A percentile compares a stretch with the other conserved stretches of the same genome.
Evolutionary conservation across 2,888 invertebrate genomes (phyloP).

Genomic region (Heliconius hortense): DNA sequence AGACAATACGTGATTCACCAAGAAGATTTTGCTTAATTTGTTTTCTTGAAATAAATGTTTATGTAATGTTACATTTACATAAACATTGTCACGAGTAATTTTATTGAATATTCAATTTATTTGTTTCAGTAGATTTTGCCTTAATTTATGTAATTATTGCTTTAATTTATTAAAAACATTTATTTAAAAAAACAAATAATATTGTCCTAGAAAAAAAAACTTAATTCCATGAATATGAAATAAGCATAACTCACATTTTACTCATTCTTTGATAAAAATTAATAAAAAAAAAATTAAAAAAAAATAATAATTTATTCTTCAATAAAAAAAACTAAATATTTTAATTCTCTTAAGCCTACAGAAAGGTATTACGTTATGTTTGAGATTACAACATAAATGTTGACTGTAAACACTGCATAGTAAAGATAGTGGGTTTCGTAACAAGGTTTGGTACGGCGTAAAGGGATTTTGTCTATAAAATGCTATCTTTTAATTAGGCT

Average conservation of each 20-base stretch:
- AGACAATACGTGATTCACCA: neutral
- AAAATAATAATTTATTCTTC: too few species aligned
- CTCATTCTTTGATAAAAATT: too few species aligned
- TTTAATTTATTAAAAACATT: too few species aligned
- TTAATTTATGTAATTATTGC: neutral
- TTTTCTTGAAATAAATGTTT: neutral
- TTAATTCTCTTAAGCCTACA: neutral
- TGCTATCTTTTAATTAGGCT: conserved; percentile 5
- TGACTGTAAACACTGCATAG: conserved; percentile 28
- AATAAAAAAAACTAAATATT: neutral
- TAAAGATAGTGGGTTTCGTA: conserved; percentile 24
- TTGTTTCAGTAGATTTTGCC: neutral
- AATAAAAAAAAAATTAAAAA: too few species aligned
- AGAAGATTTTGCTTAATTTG: neutral
- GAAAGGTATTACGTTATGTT: conserved; percentile 3
- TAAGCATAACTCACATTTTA: too few species aligned
- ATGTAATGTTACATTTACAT: neutral
- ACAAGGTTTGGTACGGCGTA: conserved; percentile 11
- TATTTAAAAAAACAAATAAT: too few species aligned
- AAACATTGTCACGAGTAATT: neutral
- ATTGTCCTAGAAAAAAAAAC: too few species aligned
- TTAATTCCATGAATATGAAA: too few species aligned
- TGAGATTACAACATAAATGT: conserved; percentile 35
- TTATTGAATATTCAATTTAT: neutral
- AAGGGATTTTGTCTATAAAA: conserved; percentile 13